Evolutionary conservation across 2,888 invertebrate genomes (phyloP), one percentile per base, ranked within the genome.

Genomic region (Gari tellinella): DNA sequence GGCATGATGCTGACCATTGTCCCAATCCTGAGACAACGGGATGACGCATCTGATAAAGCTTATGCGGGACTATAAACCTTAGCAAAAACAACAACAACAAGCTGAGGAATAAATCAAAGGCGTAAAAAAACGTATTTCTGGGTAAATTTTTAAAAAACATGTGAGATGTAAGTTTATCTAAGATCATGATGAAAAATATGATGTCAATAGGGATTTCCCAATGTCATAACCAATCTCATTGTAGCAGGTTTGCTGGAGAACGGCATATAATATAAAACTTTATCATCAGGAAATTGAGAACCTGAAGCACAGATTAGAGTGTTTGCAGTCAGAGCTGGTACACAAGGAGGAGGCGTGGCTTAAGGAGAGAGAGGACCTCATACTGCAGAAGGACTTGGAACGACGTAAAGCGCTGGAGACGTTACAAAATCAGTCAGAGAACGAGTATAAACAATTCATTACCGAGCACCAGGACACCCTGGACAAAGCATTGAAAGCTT

Each of bases 391-490:
- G 60, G 88, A 87, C 21, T 60, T 53, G 1, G 86, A 87, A 72
- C 57, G 81, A 19, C 61, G 80, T 21, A 51, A 65, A 48, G 84
- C 81, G 7, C 57, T 87, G 15, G 64, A 73, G 7, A 72, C 75
- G 19, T 48, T 82, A 12, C 83, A 84, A 52, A 80, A 84, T 10
- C 84, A 88, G 72, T 78, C 81, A 57, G 83, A 86, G 72, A 56
- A 66, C 1, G 87, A 88, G 49, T 85, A 87, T 69, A 69, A 85
- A 57, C 78, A 82, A 53, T 85, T 89, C 57, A 70, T 86, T 17
- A 51, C 68, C 1, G 86, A 88, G 26, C 86, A 86, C 67, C 83
- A 88, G 58, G 83, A 86, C 25, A 87, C 85, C 2, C 79, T 89
- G n/a, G 84, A 85, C 43, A 80, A 86, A 43, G 85, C 87, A 0